phyloP scores from a whole-genome alignment of 2,113 vertebrate species.

The Myotis lucifugus region DNA sequence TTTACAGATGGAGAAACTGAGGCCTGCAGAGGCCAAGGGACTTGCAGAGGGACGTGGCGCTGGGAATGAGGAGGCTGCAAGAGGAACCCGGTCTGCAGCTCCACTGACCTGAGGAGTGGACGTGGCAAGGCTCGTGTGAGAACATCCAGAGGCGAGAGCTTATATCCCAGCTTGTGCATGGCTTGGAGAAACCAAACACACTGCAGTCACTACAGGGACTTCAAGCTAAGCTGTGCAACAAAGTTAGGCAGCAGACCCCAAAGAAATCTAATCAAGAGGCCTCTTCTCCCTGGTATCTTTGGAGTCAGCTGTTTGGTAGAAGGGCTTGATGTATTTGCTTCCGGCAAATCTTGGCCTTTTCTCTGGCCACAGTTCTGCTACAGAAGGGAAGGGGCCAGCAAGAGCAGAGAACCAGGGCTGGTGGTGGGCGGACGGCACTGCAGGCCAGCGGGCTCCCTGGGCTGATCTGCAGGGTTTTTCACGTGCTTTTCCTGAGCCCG shows the following conservation, averaged over 20 bases:
- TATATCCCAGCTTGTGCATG: background rate
- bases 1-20: background rate
- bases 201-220: background rate
- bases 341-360: constrained; percentile 60
- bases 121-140: background rate
- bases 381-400: background rate
- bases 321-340: constrained; percentile 60
- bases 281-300: background rate
- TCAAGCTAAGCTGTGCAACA: background rate
- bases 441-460: accelerated
- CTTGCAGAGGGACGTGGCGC: accelerated
- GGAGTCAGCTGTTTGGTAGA: background rate
- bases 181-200: background rate
- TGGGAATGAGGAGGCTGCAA: background rate
- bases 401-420: background rate
- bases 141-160: background rate
- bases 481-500: background rate
- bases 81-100: accelerated
- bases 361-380: constrained; percentile 14
- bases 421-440: background rate
- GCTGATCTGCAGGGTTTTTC: background rate
- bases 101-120: background rate
- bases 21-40: background rate
- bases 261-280: background rate
- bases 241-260: background rate